These are phyloP conservation scores for Eupithecia insigniata DNA, from an alignment of 2,888 invertebrate genomes.

Conservation along the genomic window DNA sequence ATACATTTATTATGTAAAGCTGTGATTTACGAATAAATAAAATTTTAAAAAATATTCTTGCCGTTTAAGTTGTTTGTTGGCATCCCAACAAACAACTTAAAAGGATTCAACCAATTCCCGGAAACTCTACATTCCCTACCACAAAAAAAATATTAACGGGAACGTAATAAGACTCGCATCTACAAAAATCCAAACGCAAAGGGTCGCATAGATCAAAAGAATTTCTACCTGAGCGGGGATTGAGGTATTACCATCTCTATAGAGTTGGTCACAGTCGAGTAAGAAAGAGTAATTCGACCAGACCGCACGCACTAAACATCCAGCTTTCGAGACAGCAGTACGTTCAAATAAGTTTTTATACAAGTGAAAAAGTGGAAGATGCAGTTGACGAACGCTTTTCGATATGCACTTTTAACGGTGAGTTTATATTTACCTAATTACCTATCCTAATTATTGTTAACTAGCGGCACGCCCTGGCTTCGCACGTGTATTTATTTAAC, in stretches of 20 bases:
- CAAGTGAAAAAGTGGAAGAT: conserved; percentile 54
- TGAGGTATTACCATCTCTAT: conserved; percentile 59
- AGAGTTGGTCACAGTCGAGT: conserved; percentile 59
- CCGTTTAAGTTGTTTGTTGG: no score
- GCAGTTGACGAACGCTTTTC: conserved; percentile 60
- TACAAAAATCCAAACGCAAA: not conserved
- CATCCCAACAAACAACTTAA: conserved; percentile 9
- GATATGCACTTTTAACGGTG: conserved; percentile 67
- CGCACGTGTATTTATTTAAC: no score
- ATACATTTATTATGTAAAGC: no score
- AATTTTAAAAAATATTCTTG: not conserved
- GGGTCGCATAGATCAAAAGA: not conserved
- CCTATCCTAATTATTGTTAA: no score
- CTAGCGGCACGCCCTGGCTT: no score
- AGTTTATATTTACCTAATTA: conserved; percentile 56
- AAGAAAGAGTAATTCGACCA: conserved; percentile 55
- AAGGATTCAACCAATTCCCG: conserved; percentile 11
- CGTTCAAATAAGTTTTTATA: conserved; percentile 43
- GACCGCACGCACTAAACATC: conserved; percentile 57
- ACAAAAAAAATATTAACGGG: conserved; percentile 24
- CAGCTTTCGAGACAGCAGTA: conserved; percentile 63
- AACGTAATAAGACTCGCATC: conserved; percentile 16
- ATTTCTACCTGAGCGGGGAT: not conserved
- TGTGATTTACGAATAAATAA: no score
- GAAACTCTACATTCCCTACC: conserved; percentile 23